phyloP scores from a whole-genome alignment of 2,888 invertebrate species.

The Rhimphoctona megacephalus region DNA sequence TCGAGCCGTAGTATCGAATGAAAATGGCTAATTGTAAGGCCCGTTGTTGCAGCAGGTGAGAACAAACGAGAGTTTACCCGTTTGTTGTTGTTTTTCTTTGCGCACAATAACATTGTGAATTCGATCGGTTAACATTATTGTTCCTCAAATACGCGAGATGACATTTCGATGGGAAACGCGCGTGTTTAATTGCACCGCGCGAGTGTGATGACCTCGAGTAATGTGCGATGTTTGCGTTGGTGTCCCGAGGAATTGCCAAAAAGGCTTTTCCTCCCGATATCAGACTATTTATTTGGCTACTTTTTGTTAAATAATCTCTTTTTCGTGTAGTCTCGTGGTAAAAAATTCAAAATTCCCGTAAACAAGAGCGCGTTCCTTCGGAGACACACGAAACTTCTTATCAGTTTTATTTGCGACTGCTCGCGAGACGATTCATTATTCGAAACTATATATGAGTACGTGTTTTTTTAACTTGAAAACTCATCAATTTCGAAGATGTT shows the following conservation, averaged over 20 bases:
- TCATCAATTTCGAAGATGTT: not conserved
- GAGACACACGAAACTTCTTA: not conserved
- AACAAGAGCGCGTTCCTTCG: not conserved
- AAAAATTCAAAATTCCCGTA: not conserved
- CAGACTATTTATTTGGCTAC: not conserved
- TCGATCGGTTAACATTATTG: not conserved
- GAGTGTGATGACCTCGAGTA: conserved; percentile 52
- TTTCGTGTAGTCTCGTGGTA: not conserved
- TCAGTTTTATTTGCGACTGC: not conserved
- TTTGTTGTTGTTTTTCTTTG: conserved; percentile 41
- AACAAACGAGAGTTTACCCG: conserved; percentile 55
- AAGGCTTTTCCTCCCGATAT: not conserved
- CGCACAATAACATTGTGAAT: not conserved
- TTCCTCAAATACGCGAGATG: conserved; percentile 33
- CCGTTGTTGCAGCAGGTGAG: conserved; percentile 83
- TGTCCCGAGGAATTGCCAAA: conserved; percentile 17
- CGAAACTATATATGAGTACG: not conserved
- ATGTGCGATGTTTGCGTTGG: conserved; percentile 16
- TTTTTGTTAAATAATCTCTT: not conserved
- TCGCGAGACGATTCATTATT: not conserved
- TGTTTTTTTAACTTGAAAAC: not conserved
- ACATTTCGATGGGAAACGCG: conserved; percentile 39
- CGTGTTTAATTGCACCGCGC: conserved; percentile 23
- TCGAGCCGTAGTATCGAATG: conserved; percentile 74
- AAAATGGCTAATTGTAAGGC: conserved; percentile 84